phyloP scores from a whole-genome alignment of 2,797 vertebrate species.

The Harpagifer antarcticus region DNA sequence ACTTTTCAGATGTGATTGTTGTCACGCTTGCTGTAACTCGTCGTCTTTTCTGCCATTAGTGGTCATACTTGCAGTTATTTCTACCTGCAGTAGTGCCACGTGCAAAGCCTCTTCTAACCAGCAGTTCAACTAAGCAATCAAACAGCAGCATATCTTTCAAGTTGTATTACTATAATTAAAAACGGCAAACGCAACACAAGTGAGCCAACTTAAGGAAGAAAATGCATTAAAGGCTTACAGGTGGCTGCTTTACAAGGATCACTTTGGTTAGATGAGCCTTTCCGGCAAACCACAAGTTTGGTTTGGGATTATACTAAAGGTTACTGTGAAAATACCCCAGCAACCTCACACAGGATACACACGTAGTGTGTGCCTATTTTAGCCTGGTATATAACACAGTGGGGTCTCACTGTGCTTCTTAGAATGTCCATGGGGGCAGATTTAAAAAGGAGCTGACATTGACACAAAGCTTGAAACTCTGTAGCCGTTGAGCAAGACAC shows the following conservation, averaged over 20 bases:
- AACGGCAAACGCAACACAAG: background rate
- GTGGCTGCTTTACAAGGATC: background rate
- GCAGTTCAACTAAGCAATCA: background rate
- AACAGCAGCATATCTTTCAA: background rate
- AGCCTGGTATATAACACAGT: background rate
- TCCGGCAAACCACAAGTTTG: slow-evolving; percentile 20
- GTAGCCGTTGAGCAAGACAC: background rate
- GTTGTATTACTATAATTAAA: background rate
- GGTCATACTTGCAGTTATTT: no score
- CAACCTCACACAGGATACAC: slow-evolving; percentile 1
- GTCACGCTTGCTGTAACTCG: no score
- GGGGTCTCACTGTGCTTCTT: slow-evolving; percentile 2
- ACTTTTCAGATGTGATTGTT: no score
- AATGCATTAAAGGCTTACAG: background rate
- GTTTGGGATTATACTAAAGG: slow-evolving; percentile 23
- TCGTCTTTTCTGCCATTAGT: no score
- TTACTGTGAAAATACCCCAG: slow-evolving; percentile 26
- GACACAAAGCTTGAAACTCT: background rate
- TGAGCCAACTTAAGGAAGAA: background rate
- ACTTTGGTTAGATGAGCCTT: background rate
- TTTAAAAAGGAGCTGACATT: slow-evolving; percentile 34
- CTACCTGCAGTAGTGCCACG: no score
- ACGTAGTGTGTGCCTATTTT: background rate
- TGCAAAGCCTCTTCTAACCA: background rate
- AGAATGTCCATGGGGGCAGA: slow-evolving; percentile 1